These are phyloP conservation scores for Macropus fuliginosus DNA, from an alignment of 2,797 vertebrate genomes.

Conservation along the genomic window DNA sequence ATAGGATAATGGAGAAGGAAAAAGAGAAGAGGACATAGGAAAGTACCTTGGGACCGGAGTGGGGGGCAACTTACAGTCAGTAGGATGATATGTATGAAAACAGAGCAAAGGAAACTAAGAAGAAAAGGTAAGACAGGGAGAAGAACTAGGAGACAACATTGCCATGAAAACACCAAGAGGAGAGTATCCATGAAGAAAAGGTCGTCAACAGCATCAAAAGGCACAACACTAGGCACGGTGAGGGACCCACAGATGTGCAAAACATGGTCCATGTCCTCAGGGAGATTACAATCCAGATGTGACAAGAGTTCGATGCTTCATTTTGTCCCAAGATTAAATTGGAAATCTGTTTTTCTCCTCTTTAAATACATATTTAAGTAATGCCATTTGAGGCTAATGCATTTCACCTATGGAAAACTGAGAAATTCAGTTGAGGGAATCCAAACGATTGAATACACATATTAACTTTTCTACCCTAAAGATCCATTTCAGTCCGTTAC, in stretches of 20 bases:
- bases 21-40: not conserved
- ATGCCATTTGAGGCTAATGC: not conserved
- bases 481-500: not conserved
- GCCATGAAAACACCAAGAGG: not conserved
- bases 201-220: not conserved
- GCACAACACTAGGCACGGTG: not conserved
- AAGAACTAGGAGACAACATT: not conserved
- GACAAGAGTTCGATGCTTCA: not conserved
- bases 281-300: not conserved
- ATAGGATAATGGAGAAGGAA: not conserved
- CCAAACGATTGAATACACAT: not conserved
- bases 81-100: not conserved
- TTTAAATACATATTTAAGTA: not conserved
- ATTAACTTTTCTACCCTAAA: not conserved
- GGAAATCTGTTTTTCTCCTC: constrained; percentile 12
- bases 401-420: not conserved
- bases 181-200: not conserved
- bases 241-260: not conserved
- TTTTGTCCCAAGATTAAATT: not conserved
- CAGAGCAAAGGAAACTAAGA: not conserved
- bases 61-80: not conserved
- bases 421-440: not conserved
- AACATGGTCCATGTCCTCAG: not conserved
- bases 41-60: not conserved
- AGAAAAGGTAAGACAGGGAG: not conserved